Evolutionary conservation across 2,797 vertebrate genomes (phyloP).

Genomic region (Nyctalus aviator): DNA sequence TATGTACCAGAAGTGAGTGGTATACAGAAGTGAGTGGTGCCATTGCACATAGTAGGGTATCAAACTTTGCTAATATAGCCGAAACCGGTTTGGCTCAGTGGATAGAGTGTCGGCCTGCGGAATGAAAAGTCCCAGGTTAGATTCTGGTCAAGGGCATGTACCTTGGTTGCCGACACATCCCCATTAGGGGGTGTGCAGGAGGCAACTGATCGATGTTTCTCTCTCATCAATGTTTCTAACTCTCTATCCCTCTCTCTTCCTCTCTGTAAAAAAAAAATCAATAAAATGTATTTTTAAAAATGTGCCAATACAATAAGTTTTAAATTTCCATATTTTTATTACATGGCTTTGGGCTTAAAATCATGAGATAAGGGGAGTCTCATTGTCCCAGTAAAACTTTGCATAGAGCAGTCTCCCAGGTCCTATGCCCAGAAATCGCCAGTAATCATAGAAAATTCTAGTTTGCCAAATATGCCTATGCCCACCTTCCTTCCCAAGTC

Average conservation of each 20-base stretch:
- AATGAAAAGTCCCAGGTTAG: too few relatives aligned
- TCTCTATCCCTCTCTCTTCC: too few relatives aligned
- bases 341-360: slow-evolving; percentile 14
- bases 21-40: not conserved
- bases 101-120: too few relatives aligned
- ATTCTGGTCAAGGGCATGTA: too few relatives aligned
- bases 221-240: too few relatives aligned
- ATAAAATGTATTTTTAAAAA: not conserved
- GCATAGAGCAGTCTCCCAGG: not conserved
- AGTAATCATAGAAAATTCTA: not conserved
- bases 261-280: too few relatives aligned
- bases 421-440: not conserved
- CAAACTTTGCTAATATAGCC: not conserved
- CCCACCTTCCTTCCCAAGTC: not conserved
- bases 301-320: not conserved
- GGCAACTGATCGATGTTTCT: too few relatives aligned
- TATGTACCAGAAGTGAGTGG: not conserved
- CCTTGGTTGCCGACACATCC: too few relatives aligned
- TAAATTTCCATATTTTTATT: not conserved
- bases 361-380: not conserved
- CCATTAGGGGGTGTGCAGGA: too few relatives aligned
- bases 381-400: not conserved
- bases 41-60: not conserved
- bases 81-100: too few relatives aligned
- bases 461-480: not conserved